Base-by-base conservation (phyloP, 2,888 invertebrate genomes). In the Macrosoma leucophasiata region DNA sequence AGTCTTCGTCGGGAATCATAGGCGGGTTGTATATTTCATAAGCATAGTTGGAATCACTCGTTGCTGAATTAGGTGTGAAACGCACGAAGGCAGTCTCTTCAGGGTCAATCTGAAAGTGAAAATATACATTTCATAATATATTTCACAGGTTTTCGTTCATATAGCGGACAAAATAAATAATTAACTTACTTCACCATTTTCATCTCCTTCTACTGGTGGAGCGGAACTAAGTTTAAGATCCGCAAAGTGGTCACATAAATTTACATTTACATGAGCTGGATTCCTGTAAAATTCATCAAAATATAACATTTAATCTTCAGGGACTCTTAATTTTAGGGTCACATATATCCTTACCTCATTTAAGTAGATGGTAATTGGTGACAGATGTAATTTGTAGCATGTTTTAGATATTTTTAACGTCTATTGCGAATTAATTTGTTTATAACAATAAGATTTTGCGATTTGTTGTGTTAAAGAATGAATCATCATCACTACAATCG, bases 21-120 rank as follows among this genome's bases (percentile, higher is more conserved):
- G 92, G 90, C 13, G 94, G 94, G 63, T 87, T 91, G 63, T 91
- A 94, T 9, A 92, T 86, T 74, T 93, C 93, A 56, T 93, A 93
- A n/a, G 93, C 92, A 60, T 89, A 94, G 47, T 90, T 88, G 2
- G 89, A 87, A 58, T 91, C 87, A 4, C 77, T 82, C 34, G 84
- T 72, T 39, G 87, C 89, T 9, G 76, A 71, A 32, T 87, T 86
- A 8, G 95, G 95, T 4, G 89, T 90, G 55, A 92, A 95, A 46
- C 91, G 91, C 14, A 95, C 91, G 51, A 91, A 90, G 15, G 95
- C 94, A 58, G 92, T 82, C 56, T 91, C 89, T 46, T 89, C 88
- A 9, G 90, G 87, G 51, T 91, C 90, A 31, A 87, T 68, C 72
- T 85, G 50, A 42, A 48, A 36, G 13, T 12, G 12, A 12, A 29